A percentile compares a stretch with the other conserved stretches of the same genome.
These are phyloP conservation scores for Microcebus murinus DNA, from an alignment of 2,113 vertebrate species.

Conservation along the genomic window DNA sequence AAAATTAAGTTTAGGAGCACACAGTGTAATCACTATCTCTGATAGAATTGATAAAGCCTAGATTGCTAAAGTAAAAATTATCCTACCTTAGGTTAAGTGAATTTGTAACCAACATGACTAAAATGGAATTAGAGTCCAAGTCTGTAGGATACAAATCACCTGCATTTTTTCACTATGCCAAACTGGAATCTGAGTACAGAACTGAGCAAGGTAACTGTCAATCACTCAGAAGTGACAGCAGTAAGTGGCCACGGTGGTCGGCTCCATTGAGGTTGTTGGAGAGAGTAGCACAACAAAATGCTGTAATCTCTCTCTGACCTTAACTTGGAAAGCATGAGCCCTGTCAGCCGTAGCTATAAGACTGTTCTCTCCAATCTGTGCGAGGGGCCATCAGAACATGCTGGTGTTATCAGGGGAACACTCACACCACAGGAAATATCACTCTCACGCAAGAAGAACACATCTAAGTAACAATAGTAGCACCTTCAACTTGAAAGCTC, in stretches of 20 bases:
- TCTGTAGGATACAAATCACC: not conserved
- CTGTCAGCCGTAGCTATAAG: not conserved
- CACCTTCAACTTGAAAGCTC: conserved; percentile 72
- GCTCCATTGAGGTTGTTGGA: not conserved
- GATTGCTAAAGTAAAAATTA: not conserved
- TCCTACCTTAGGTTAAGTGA: not conserved
- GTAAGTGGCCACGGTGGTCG: not conserved
- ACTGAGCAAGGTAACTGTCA: not conserved
- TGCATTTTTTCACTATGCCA: not conserved
- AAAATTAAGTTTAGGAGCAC: not conserved
- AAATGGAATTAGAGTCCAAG: not conserved
- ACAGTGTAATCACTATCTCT: not conserved
- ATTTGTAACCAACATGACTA: not conserved
- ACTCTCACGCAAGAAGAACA: conserved; percentile 58
- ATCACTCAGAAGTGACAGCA: not conserved
- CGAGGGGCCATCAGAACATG: not conserved
- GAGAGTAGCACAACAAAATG: not conserved
- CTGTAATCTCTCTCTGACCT: not conserved
- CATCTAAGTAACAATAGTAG: conserved; percentile 64
- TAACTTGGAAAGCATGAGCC: not conserved
- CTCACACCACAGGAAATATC: conserved; percentile 63
- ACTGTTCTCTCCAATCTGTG: not conserved
- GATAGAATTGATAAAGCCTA: not conserved
- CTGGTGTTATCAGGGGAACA: conserved; percentile 58
- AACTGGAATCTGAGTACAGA: not conserved